These are phyloP conservation scores for Vulpes lagopus DNA, from an alignment of 2,113 vertebrate genomes.

Conservation along the genomic window DNA sequence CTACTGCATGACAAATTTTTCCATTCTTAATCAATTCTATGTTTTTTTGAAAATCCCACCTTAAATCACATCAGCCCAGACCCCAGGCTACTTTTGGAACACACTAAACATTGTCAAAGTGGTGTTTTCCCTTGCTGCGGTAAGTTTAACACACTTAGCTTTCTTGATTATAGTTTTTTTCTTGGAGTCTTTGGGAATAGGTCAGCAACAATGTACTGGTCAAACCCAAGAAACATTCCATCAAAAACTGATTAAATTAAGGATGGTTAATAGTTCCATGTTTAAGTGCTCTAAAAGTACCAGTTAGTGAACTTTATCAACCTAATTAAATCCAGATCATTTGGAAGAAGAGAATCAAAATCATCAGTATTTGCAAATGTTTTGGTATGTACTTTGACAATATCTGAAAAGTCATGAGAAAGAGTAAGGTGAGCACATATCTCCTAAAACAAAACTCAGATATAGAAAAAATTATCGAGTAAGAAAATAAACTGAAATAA, in stretches of 20 bases:
- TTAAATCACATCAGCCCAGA: background rate
- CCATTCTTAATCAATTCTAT: background rate
- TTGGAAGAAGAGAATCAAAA: background rate
- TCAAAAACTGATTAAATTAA: conserved; percentile 28
- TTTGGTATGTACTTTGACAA: conserved; percentile 5
- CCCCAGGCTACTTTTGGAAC: background rate
- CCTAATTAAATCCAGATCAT: background rate
- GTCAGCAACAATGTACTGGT: background rate
- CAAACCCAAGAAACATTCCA: background rate
- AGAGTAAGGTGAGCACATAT: background rate
- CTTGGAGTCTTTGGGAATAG: background rate
- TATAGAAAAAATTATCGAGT: background rate
- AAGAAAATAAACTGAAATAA: conserved; percentile 49
- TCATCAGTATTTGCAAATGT: background rate
- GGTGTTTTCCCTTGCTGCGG: conserved; percentile 61
- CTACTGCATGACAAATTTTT: background rate
- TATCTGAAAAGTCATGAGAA: conserved; percentile 7
- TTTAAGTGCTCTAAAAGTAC: background rate
- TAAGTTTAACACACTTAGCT: conserved; percentile 19
- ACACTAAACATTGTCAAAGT: background rate
- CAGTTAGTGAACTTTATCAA: background rate
- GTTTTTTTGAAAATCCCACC: background rate
- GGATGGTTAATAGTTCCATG: background rate
- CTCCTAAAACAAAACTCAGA: background rate
- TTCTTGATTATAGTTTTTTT: conserved; percentile 7